Evolutionary conservation across 2,797 vertebrate species (phyloP).

Genomic region (Anisognathus igniventris): DNA sequence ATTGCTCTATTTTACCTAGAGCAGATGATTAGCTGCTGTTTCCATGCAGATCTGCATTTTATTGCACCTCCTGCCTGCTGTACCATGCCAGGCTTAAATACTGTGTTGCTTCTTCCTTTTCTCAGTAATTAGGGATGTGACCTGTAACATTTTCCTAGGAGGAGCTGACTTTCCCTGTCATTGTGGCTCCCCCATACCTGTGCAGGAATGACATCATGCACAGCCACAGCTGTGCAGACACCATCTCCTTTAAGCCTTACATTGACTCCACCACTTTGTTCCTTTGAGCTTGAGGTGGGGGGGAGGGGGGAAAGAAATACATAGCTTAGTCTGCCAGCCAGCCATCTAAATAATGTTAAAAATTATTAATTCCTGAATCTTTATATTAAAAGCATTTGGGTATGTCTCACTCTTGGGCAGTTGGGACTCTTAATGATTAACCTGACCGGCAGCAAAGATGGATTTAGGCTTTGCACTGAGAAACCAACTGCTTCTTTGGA

Average conservation of each 20-base stretch:
- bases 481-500: not conserved
- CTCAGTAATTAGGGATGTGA: not conserved
- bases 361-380: not conserved
- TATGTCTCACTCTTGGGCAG: not conserved
- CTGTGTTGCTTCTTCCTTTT: not conserved
- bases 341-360: not conserved
- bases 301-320: not conserved
- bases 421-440: not conserved
- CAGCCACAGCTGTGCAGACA: constrained; percentile 6
- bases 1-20: not conserved
- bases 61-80: constrained; percentile 12
- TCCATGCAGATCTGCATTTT: constrained; percentile 9
- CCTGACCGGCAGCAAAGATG: not conserved
- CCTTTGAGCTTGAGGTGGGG: not conserved
- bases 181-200: not conserved
- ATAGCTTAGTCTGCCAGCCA: not conserved
- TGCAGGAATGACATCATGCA: not conserved
- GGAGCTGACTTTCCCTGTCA: constrained; percentile 13
- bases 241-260: not conserved
- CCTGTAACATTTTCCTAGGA: not conserved
- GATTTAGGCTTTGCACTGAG: not conserved
- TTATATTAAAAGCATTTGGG: not conserved
- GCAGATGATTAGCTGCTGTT: constrained; percentile 6
- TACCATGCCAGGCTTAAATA: not conserved
- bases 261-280: not conserved